These are phyloP conservation scores for Sitobion miscanthi DNA, from an alignment of 1,140 invertebrate species.

Conservation along the genomic window DNA sequence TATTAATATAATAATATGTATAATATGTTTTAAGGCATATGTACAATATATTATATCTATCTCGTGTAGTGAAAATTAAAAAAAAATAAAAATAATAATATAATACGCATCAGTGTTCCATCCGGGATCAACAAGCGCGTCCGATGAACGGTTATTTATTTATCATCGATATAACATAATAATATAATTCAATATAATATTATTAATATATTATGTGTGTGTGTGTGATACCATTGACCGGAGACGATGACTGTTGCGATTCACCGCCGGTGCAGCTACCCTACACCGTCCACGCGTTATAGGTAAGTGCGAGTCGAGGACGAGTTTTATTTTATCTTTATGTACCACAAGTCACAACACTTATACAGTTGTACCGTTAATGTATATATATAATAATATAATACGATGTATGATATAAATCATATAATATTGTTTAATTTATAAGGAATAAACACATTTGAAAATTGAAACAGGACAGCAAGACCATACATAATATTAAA, in stretches of 20 bases:
- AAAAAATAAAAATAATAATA: background rate
- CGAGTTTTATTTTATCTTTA: background rate
- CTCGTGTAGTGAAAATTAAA: background rate
- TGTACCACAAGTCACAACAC: background rate
- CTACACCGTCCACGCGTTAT: background rate
- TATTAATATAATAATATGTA: background rate
- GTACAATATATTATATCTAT: background rate
- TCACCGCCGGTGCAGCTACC: background rate
- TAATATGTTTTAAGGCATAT: background rate
- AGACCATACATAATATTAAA: too few relatives aligned
- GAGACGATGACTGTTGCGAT: background rate
- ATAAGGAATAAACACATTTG: background rate
- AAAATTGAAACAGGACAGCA: too few relatives aligned
- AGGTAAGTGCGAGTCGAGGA: background rate
- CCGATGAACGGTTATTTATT: background rate
- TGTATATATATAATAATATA: background rate
- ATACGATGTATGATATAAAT: background rate
- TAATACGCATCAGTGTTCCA: background rate
- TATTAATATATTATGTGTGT: background rate
- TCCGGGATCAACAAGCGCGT: background rate
- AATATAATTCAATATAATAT: background rate
- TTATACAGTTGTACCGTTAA: background rate
- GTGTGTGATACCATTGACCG: background rate
- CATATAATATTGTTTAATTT: too few relatives aligned
- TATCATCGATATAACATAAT: background rate